Evolutionary conservation across 2,888 invertebrate species (phyloP).

Genomic region (Lasioglossum morio): DNA sequence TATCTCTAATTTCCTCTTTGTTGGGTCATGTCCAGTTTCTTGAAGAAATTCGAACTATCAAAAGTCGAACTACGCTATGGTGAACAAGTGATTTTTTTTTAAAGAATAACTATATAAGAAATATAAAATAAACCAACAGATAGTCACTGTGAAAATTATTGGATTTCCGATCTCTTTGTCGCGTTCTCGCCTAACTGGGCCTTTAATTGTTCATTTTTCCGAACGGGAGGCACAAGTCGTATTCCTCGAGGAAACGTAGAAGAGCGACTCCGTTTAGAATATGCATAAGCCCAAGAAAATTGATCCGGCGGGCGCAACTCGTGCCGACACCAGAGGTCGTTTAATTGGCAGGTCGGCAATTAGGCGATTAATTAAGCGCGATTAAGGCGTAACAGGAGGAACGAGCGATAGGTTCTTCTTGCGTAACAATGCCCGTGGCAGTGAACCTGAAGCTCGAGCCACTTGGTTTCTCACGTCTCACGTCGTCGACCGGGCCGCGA

Average conservation of each 20-base stretch:
- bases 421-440: slow-evolving; percentile 70
- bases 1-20: too few species aligned
- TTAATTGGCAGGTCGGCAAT: slow-evolving; percentile 74
- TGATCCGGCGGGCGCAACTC: slow-evolving; percentile 41
- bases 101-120: too few species aligned
- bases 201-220: neutral
- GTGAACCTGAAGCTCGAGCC: slow-evolving; percentile 69
- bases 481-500: slow-evolving; percentile 21
- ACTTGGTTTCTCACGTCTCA: slow-evolving; percentile 70
- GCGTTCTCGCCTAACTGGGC: too few species aligned
- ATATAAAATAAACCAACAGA: too few species aligned
- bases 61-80: too few species aligned
- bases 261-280: slow-evolving; percentile 3
- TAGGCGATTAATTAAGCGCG: slow-evolving; percentile 75
- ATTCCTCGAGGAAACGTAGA: neutral
- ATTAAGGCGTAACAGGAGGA: slow-evolving; percentile 66
- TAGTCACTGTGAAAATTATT: too few species aligned
- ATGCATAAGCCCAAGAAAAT: slow-evolving; percentile 39
- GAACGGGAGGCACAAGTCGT: neutral
- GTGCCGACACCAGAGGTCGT: slow-evolving; percentile 49
- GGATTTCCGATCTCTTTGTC: too few species aligned
- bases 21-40: too few species aligned
- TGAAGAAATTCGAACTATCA: too few species aligned
- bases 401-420: slow-evolving; percentile 53
- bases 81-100: too few species aligned